A percentile compares a stretch with the other conserved stretches of the same genome.
Evolutionary conservation across 2,888 invertebrate genomes (phyloP).

Genomic region (Agriopis marginaria): DNA sequence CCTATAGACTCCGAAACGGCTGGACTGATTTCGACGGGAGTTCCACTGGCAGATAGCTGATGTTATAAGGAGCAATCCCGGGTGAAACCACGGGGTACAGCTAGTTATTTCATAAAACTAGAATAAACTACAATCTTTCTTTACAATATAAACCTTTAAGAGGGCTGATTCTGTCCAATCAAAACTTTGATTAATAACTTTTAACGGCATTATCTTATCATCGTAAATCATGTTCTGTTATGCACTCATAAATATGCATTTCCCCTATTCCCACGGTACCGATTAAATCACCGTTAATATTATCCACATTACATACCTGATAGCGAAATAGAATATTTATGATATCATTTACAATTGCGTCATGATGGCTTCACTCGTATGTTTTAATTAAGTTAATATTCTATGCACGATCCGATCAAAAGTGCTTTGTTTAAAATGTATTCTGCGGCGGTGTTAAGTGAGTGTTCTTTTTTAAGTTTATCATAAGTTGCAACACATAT

Average conservation of each 20-base stretch:
- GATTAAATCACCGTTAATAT: conserved; percentile 48
- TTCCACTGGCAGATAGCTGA: no score
- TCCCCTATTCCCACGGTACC: conserved; percentile 48
- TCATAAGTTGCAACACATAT: not conserved
- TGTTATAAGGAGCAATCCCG: no score
- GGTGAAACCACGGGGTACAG: no score
- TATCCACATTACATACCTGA: conserved; percentile 35
- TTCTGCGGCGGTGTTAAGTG: not conserved
- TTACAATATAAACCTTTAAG: no score
- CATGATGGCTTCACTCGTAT: conserved; percentile 29
- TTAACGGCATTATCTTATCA: conserved; percentile 43
- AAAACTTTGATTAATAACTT: conserved; percentile 42
- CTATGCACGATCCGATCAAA: conserved; percentile 31
- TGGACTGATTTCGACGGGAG: no score
- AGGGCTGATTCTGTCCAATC: conserved; percentile 21
- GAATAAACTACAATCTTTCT: no score
- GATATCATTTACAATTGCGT: conserved; percentile 40
- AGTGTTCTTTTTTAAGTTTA: conserved; percentile 6
- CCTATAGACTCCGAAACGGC: no score
- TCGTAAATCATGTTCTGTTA: conserved; percentile 43
- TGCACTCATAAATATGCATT: conserved; percentile 42
- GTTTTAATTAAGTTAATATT: conserved; percentile 43
- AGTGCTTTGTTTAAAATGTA: conserved; percentile 11
- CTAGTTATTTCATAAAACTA: no score
- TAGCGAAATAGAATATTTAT: conserved; percentile 41